A percentile compares a stretch with the other conserved stretches of the same genome.
phyloP scores from a whole-genome alignment of 1,140 invertebrate species.

The Hycleus phaleratus region DNA sequence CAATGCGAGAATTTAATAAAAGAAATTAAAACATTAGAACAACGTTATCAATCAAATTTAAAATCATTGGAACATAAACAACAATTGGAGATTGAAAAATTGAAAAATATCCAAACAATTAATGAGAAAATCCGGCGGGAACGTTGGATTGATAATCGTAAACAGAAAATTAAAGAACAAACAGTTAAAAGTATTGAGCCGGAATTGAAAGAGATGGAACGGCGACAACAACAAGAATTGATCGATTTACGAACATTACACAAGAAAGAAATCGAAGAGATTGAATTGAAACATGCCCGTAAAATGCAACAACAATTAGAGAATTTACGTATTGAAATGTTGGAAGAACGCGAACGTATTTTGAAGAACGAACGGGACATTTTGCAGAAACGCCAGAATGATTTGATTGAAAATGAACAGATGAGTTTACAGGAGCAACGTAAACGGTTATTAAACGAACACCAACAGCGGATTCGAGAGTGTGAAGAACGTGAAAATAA shows the following conservation, averaged over 20 bases:
- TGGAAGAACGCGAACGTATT: conserved; percentile 44
- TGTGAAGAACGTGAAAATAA: conserved; percentile 42
- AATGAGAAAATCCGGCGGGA: conserved; percentile 59
- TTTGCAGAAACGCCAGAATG: conserved; percentile 45
- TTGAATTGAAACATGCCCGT: conserved; percentile 47
- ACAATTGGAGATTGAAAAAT: conserved; percentile 53
- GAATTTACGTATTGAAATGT: conserved; percentile 44
- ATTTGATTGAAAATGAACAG: conserved; percentile 48
- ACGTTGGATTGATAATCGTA: conserved; percentile 61
- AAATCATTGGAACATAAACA: conserved; percentile 56
- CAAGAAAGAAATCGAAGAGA: conserved; percentile 51
- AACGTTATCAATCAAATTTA: conserved; percentile 42
- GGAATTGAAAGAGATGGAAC: conserved; percentile 58
- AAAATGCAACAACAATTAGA: conserved; percentile 47
- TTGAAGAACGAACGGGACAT: conserved; percentile 46
- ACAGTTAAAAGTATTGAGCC: conserved; percentile 67
- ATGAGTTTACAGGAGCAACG: conserved; percentile 47
- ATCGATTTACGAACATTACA: conserved; percentile 51
- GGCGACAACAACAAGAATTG: conserved; percentile 52
- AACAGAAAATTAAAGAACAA: conserved; percentile 64
- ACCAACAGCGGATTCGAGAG: conserved; percentile 41
- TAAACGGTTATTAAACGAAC: conserved; percentile 44
- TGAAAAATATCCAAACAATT: conserved; percentile 56
- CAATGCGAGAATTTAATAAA: conserved; percentile 55
- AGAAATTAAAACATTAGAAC: conserved; percentile 48